Evolutionary conservation across 1,140 invertebrate species (phyloP), one percentile per base, ranked within the genome.

Genomic region (Bombus impatiens): DNA sequence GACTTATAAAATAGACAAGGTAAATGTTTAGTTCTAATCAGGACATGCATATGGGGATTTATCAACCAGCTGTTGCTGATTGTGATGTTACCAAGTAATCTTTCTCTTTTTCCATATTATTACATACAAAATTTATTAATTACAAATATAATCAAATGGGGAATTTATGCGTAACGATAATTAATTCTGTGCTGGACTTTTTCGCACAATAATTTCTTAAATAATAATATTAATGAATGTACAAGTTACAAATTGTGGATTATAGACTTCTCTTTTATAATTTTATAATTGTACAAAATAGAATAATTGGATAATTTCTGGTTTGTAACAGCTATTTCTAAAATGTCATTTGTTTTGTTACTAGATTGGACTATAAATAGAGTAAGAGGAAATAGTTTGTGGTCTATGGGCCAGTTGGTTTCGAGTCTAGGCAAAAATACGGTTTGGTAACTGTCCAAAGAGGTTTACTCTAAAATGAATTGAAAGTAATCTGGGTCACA

Each of bases 331-430:
- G 5, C 47, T 53, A 53, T 18, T 53, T 53, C 18, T 53, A 53
- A 18, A 53, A 22, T 53, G 18, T 53, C 47, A 18, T 53, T 53
- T 6, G 18, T 22, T 18, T 53, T 53, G 18, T 53, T 53, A 18
- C 47, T 18, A 22, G 47, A 47, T 47, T 47, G 13, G 44, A 15
- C 91, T 92, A 93, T 90, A 89, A 93, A 93, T 94, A 93, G 90
- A 22, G 22, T 74, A 90, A 93, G 91, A 88, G 86, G 78, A 91
- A 93, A 84, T 90, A 89, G 32, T 67, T 89, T 68, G 70, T 86
- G 76, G 82, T 83, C 81, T 89, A 68, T 91, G 86, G 91, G 88
- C 87, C 87, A 93, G 78, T 91, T 77, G 89, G 87, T 92, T 79
- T 90, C 85, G 85, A 25, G 35, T 25, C 18, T 37, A 22, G 6